Evolutionary conservation across 2,888 invertebrate species (phyloP).

Genomic region (Campaea margaritaria): DNA sequence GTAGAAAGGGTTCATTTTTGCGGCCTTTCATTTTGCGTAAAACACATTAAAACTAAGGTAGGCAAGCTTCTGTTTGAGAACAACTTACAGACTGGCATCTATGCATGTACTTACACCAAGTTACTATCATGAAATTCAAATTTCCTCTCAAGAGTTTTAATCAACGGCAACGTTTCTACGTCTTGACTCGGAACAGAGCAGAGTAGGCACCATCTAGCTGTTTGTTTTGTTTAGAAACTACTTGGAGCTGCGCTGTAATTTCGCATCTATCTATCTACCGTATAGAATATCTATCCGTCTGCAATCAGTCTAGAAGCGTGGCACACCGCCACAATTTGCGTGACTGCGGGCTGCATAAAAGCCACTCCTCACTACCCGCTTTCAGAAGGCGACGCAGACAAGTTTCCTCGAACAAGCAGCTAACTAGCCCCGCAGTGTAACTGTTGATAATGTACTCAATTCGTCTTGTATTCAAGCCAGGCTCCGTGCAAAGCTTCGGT

Average conservation of each 20-base stretch:
- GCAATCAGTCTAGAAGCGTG: conserved; percentile 65
- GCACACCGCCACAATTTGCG: conserved; percentile 66
- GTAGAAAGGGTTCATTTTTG: too few relatives aligned
- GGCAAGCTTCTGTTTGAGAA: conserved; percentile 8
- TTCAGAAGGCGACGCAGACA: conserved; percentile 64
- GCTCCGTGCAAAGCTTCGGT: conserved; percentile 50
- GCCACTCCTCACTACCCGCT: conserved; percentile 57
- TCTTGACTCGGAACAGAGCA: conserved; percentile 32
- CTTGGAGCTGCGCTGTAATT: conserved; percentile 45
- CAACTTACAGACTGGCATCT: background rate
- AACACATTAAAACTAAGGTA: background rate
- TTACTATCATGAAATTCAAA: conserved; percentile 20
- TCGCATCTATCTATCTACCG: conserved; percentile 44
- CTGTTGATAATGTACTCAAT: conserved; percentile 69
- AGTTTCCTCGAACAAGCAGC: conserved; percentile 66
- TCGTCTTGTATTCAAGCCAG: conserved; percentile 68
- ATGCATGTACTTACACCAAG: background rate
- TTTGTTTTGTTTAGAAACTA: conserved; percentile 49
- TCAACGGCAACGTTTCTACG: conserved; percentile 29
- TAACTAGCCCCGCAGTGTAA: conserved; percentile 66
- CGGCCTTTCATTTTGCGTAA: too few relatives aligned
- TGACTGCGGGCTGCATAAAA: conserved; percentile 65
- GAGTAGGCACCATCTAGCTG: conserved; percentile 30
- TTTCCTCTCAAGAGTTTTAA: conserved; percentile 32
- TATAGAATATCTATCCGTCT: conserved; percentile 46